These are phyloP conservation scores for Prinia subflava DNA, from an alignment of 2,113 vertebrate species.

Conservation along the genomic window DNA sequence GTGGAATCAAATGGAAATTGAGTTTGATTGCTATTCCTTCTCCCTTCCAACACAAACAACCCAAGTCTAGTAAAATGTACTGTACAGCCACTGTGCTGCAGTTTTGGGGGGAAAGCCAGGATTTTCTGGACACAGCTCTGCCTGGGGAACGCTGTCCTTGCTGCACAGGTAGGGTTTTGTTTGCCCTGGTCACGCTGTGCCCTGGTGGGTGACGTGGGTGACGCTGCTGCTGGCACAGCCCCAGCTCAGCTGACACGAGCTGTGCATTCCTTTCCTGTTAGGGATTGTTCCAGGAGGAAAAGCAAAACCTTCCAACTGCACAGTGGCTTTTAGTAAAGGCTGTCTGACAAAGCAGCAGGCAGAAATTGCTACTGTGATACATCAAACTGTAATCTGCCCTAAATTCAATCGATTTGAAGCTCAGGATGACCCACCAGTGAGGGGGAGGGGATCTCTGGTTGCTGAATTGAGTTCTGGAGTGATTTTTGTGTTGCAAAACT, in stretches of 20 bases:
- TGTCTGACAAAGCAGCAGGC: neutral
- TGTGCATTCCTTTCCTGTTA: neutral
- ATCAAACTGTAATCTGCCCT: neutral
- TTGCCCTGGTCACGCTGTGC: neutral
- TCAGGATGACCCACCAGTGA: neutral
- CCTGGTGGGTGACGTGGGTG: neutral
- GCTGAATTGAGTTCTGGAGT: neutral
- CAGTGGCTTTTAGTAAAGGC: neutral
- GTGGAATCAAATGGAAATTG: neutral
- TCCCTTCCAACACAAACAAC: neutral
- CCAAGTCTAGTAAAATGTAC: neutral
- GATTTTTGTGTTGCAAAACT: neutral
- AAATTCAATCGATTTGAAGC: neutral
- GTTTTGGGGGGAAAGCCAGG: neutral
- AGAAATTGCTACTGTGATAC: neutral
- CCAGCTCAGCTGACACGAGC: neutral
- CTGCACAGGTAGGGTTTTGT: neutral
- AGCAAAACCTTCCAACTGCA: neutral
- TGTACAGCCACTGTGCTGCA: neutral
- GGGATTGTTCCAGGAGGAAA: neutral
- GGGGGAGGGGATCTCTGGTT: rapidly evolving
- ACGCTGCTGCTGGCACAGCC: neutral
- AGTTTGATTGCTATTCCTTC: neutral
- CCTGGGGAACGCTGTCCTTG: neutral
- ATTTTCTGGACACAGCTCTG: neutral